Base-by-base conservation (phyloP, 2,797 vertebrate genomes). In the Staurois parvus region DNA sequence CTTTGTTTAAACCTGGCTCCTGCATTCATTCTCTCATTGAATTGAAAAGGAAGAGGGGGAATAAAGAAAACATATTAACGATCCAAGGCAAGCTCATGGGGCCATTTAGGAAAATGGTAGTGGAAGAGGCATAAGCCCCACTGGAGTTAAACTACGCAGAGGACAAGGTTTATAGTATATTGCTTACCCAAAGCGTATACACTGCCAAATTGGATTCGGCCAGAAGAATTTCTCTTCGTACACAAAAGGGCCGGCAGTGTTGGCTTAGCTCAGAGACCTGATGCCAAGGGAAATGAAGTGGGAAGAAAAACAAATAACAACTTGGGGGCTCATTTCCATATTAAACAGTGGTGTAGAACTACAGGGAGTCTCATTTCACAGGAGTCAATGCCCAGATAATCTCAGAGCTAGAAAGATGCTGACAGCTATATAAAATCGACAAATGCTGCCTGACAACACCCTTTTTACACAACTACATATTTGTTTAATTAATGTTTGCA, bases 1-100 rank as follows among this genome's bases (percentile, higher is more conserved):
- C 62, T 40, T 79, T 88, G 66, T 87, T 52, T 69, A 85, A n/a
- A 88, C 24, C 86, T 85, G 78, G 72, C 76, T 83, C 87, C 26
- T 81, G 66, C 70, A 24, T 29, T 79, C 79, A 84, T 69, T 83
- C 80, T 78, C 69, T 73, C 62, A 69, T 67, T 85, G 81, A 28
- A 66, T 89, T 84, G 37, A 90, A 74, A 79, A 86, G 81, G 81
- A 88, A 81, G 68, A 68, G 87, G 34, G 89, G 64, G 70, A 83
- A 80, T 81, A 78, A 68, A 66, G 88, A 85, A 88, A 86, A 87
- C 80, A 13, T 70, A 74, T 86, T 68, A 79, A 52, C 87, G 75
- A 69, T 81, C 81, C 81, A 79, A 87, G 45, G 40, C n/a, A 67
- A 79, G 45, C 85, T 87, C 76, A 28, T 64, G 81, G 85, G 85